phyloP scores from a whole-genome alignment of 2,888 invertebrate species.

The Leptopilina drosophilae region DNA sequence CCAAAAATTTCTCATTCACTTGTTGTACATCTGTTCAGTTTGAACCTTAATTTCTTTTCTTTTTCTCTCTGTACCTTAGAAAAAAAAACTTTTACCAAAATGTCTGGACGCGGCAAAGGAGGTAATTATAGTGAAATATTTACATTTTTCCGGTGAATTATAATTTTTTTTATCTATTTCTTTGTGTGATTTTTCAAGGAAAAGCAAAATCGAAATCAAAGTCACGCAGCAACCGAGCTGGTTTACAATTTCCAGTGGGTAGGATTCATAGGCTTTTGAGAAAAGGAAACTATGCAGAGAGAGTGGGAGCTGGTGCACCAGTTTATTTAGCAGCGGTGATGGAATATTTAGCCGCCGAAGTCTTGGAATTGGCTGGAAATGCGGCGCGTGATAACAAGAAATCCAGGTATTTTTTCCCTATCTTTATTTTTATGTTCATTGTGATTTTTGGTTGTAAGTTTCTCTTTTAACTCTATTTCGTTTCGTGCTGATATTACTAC shows the following conservation, averaged over 20 bases:
- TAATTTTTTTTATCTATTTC: not conserved
- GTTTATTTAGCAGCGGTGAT: constrained; percentile 80
- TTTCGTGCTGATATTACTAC: no score
- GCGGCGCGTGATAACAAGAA: constrained; percentile 84
- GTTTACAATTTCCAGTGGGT: constrained; percentile 80
- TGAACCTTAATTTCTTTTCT: not conserved
- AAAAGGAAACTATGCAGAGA: constrained; percentile 81
- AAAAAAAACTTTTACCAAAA: constrained; percentile 10
- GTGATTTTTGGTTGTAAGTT: no score
- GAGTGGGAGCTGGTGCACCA: constrained; percentile 79
- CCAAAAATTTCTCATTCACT: not conserved
- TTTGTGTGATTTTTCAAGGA: constrained; percentile 54
- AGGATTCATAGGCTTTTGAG: constrained; percentile 80
- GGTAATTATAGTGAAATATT: constrained; percentile 25
- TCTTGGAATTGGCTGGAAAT: constrained; percentile 82
- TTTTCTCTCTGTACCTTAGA: not conserved
- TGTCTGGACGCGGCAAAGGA: constrained; percentile 47
- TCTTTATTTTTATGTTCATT: no score
- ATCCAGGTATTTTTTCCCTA: constrained; percentile 73
- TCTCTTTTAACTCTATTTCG: no score
- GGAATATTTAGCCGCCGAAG: constrained; percentile 84
- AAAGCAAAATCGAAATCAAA: constrained; percentile 70
- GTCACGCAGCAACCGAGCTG: constrained; percentile 78
- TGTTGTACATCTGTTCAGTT: not conserved
- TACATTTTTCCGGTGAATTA: not conserved